Evolutionary conservation across 2,888 invertebrate species (phyloP), one percentile per base, ranked within the genome.

Genomic region (Chydorus sphaericus): DNA sequence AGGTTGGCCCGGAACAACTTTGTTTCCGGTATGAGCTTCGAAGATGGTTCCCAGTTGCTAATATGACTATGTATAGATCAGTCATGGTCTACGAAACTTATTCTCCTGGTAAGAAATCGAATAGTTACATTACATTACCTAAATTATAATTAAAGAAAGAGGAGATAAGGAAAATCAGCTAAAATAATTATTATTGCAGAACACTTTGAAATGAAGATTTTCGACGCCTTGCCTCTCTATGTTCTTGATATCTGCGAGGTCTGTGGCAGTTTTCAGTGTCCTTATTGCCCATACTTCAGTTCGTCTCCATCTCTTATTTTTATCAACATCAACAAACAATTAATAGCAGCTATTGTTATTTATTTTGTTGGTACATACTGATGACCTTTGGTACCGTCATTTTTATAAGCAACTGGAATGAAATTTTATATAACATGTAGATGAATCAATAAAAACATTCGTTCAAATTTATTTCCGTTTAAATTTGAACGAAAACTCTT

Each of bases 11-110:
- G n/a, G 67, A 70, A 44, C 66, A 66, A 65, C 70, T 70, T 2
- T 77, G 77, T 63, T 73, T 77, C 56, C 69, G 71, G 52, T 74
- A 76, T 63, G 68, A 72, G 11, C 68, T 75, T 1, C 71, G 71
- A 55, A 67, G 77, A 37, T 77, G 76, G 75, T 73, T 68, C 61
- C 76, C 77, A 1, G 73, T 75, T 2, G 77, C 77, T 26, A 77
- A 77, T 63, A 67, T 74, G 61, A 75, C 76, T 4, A 67, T 71
- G 16, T 70, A 73, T 59, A 69, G 76, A 58, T 69, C 71, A 58
- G 73, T 75, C 51, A 67, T 71, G 56, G 68, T 77, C 14, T 76
- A 73, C 62, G 76, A 77, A 65, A 71, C 73, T 57, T 74, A 74
- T 61, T 73, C 73, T 58, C 74, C 75, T 66, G 75, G 76, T 74